phyloP scores from a whole-genome alignment of 2,797 vertebrate species.

The Arctocebus calabarensis region DNA sequence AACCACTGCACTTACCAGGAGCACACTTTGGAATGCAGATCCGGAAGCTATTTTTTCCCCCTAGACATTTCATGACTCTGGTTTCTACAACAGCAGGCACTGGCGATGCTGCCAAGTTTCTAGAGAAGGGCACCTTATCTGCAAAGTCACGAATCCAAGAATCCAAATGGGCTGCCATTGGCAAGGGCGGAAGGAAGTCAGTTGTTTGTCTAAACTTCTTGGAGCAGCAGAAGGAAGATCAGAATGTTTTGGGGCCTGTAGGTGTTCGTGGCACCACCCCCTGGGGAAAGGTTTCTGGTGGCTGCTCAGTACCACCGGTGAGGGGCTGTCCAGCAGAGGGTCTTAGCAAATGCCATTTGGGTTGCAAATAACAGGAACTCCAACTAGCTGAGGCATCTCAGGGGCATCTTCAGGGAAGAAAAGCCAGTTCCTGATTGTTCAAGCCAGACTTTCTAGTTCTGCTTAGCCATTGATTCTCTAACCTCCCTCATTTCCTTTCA shows the following conservation, averaged over 20 bases:
- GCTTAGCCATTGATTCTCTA: not conserved
- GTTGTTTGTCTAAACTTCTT: not conserved
- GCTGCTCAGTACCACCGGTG: not conserved
- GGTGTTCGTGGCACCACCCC: not conserved
- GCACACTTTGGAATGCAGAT: not conserved
- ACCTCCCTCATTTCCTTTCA: not conserved
- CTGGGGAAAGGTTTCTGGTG: not conserved
- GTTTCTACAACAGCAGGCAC: constrained; percentile 62
- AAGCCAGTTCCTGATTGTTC: not conserved
- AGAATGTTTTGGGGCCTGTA: not conserved
- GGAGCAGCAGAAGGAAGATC: not conserved
- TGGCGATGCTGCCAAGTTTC: not conserved
- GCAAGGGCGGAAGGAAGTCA: not conserved
- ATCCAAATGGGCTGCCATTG: not conserved
- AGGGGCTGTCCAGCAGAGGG: not conserved
- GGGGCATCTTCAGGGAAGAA: not conserved
- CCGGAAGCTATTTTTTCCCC: constrained; percentile 51
- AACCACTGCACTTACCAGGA: constrained; percentile 12
- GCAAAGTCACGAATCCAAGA: constrained; percentile 69
- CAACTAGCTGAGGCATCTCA: not conserved
- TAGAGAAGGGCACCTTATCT: constrained; percentile 57
- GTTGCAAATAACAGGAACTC: constrained; percentile 1
- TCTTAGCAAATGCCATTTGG: not conserved
- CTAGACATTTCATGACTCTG: constrained; percentile 61
- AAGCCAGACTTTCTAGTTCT: not conserved